These are phyloP conservation scores for Crotalus tigris DNA, from an alignment of 2,113 vertebrate genomes.

Conservation along the genomic window DNA sequence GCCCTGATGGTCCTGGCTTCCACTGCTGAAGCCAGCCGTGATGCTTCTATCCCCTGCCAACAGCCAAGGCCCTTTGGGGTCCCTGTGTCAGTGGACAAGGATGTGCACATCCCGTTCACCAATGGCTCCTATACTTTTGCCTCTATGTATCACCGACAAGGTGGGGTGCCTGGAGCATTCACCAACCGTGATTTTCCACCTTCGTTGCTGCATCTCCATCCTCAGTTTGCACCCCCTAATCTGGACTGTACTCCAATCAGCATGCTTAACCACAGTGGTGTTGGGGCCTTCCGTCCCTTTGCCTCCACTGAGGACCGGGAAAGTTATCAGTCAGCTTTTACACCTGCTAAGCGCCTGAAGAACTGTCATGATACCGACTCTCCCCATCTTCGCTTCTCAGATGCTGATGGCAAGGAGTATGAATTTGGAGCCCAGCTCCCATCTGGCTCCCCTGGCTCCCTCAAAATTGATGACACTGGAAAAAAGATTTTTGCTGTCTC, in stretches of 20 bases:
- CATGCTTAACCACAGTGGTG: slow-evolving; percentile 97
- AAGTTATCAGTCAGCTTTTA: slow-evolving; percentile 97
- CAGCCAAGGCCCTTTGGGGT: slow-evolving; percentile 96
- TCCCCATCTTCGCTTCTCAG: slow-evolving; percentile 97
- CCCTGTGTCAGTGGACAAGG: slow-evolving; percentile 94
- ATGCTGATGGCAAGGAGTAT: slow-evolving; percentile 97
- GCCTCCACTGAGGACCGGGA: slow-evolving; percentile 95
- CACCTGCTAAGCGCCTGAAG: slow-evolving; percentile 96
- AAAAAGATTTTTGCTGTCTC: slow-evolving; percentile 99
- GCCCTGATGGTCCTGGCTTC: slow-evolving; percentile 99
- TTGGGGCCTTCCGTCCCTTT: slow-evolving; percentile 96
- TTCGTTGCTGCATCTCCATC: slow-evolving; percentile 95
- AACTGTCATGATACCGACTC: slow-evolving; percentile 97
- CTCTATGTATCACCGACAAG: slow-evolving; percentile 98
- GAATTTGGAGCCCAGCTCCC: slow-evolving; percentile 93
- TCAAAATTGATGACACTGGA: slow-evolving; percentile 94
- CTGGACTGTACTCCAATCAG: slow-evolving; percentile 98
- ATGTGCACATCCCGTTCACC: slow-evolving; percentile 97
- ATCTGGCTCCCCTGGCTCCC: slow-evolving; percentile 88
- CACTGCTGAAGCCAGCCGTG: slow-evolving; percentile 94
- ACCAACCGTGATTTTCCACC: slow-evolving; percentile 97
- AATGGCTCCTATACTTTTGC: slow-evolving; percentile 98
- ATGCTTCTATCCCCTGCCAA: slow-evolving; percentile 96
- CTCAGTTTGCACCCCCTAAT: slow-evolving; percentile 96
- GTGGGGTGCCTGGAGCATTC: slow-evolving; percentile 91